These are phyloP conservation scores for Ursus arctos DNA, from an alignment of 2,113 vertebrate genomes.

Conservation along the genomic window DNA sequence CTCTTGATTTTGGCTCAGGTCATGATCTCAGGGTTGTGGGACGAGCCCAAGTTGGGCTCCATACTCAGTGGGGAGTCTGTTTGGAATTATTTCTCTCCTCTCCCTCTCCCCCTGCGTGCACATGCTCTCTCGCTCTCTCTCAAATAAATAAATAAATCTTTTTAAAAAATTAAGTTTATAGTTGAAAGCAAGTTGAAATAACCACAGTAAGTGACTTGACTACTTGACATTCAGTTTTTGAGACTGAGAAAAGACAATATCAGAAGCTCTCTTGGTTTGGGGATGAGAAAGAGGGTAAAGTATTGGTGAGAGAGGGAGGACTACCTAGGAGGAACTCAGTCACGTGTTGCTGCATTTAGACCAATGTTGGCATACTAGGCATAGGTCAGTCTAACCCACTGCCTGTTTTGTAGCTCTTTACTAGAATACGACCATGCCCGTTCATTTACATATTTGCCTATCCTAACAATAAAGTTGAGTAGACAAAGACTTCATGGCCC, in stretches of 20 bases:
- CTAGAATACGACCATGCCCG: background rate
- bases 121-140: no score
- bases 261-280: background rate
- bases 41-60: background rate
- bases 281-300: background rate
- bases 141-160: background rate
- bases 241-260: background rate
- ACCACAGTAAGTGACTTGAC: background rate
- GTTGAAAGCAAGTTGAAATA: slow-evolving; percentile 12
- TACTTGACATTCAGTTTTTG: background rate
- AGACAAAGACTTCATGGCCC: background rate
- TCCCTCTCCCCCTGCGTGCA: background rate
- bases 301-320: background rate
- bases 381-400: background rate
- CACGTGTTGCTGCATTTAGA: background rate
- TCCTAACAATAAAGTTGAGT: background rate
- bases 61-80: background rate
- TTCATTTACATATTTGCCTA: background rate
- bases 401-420: background rate
- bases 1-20: background rate
- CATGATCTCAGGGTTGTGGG: background rate
- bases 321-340: background rate
- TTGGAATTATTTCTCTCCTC: background rate
- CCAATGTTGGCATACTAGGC: background rate
- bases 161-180: background rate